A percentile compares a stretch with the other conserved stretches of the same genome.
phyloP scores from a whole-genome alignment of 2,113 vertebrate genomes.

The Paracanthobrama guichenoti region DNA sequence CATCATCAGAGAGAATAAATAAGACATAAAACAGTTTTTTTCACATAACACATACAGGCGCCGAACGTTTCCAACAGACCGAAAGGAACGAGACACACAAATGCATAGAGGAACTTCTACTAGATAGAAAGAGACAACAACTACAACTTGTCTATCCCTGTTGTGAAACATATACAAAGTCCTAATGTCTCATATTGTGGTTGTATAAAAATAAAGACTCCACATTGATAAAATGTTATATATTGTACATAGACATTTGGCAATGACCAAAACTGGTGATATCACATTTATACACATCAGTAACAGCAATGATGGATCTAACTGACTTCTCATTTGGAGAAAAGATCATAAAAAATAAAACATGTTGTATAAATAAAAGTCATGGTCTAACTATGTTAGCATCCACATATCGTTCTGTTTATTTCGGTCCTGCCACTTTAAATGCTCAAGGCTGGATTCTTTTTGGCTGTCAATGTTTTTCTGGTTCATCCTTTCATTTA shows the following conservation, averaged over 20 bases:
- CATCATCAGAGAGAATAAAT: constrained; percentile 87
- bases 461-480: no score
- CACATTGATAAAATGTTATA: constrained; percentile 73
- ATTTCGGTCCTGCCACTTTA: no score
- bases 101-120: constrained; percentile 72
- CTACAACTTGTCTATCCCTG: constrained; percentile 69
- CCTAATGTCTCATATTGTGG: constrained; percentile 57
- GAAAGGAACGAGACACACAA: constrained; percentile 72
- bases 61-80: constrained; percentile 59
- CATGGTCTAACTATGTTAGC: not conserved
- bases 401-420: no score
- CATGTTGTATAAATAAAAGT: not conserved
- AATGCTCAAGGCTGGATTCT: no score
- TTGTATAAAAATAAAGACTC: constrained; percentile 81
- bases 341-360: constrained; percentile 1
- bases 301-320: constrained; percentile 46
- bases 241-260: constrained; percentile 78
- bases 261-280: constrained; percentile 76
- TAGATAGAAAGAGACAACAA: constrained; percentile 67
- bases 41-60: constrained; percentile 74
- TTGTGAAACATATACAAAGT: constrained; percentile 71
- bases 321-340: not conserved
- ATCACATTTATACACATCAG: constrained; percentile 60
- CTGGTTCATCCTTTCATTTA: no score
- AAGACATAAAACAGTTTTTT: constrained; percentile 82